Percentiles rank a stretch among this genome's conserved stretches.
Conservation (phyloP, 2,797 vertebrate genomes). For the Channallabes apus region DNA sequence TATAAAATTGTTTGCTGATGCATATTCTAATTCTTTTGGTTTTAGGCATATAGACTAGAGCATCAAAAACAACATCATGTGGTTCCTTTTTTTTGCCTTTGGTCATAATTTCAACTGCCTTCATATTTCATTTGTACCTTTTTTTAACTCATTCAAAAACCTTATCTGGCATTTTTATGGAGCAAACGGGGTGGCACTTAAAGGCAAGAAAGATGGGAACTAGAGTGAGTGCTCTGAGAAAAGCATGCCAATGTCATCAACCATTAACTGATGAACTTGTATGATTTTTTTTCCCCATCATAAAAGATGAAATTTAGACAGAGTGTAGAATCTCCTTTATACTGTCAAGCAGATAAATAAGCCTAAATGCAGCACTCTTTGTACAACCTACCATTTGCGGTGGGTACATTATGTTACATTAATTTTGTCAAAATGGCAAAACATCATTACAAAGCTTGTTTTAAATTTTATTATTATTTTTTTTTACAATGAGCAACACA, state of each 20-base stretch:
- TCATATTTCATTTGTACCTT: slow-evolving; percentile 57
- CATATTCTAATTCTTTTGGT: slow-evolving; percentile 69
- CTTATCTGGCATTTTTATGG: slow-evolving; percentile 27
- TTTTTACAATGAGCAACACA: slow-evolving; percentile 41
- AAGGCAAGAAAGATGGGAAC: slow-evolving; percentile 8
- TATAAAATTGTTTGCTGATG: slow-evolving; percentile 71
- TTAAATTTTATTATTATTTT: too few species aligned
- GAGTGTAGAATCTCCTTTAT: slow-evolving; percentile 23
- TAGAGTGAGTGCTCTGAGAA: slow-evolving; percentile 66
- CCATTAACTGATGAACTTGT: slow-evolving; percentile 63
- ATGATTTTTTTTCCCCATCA: slow-evolving; percentile 35
- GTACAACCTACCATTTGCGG: slow-evolving; percentile 1
- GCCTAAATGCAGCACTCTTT: slow-evolving; percentile 18
- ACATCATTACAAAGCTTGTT: slow-evolving; percentile 40
- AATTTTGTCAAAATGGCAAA: slow-evolving; percentile 39
- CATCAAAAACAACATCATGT: slow-evolving; percentile 67
- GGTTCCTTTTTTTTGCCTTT: slow-evolving; percentile 66
- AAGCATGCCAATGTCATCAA: slow-evolving; percentile 70
- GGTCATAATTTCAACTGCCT: slow-evolving; percentile 66
- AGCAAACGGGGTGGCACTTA: slow-evolving; percentile 21
- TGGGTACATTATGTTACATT: slow-evolving; percentile 35
- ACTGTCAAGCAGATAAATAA: neutral
- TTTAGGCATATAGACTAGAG: slow-evolving; percentile 68
- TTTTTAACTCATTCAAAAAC: slow-evolving; percentile 21
- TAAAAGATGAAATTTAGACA: slow-evolving; percentile 2